Evolutionary conservation across 2,113 vertebrate genomes (phyloP).

Genomic region (Rhinolophus ferrumequinum): DNA sequence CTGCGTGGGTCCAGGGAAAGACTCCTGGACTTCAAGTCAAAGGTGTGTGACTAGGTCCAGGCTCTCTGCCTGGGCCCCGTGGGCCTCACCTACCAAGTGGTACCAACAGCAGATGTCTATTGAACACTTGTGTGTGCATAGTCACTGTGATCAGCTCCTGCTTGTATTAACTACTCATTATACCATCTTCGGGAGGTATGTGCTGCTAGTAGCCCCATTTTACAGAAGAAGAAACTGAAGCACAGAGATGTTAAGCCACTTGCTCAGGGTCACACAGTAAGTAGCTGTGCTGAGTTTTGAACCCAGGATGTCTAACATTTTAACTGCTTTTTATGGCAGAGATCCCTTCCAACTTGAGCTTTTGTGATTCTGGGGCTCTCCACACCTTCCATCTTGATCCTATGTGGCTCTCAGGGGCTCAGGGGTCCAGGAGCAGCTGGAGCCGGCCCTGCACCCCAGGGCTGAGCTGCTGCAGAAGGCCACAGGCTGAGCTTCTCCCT

Average conservation of each 20-base stretch:
- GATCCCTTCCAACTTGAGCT: not conserved
- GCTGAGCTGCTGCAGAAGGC: not conserved
- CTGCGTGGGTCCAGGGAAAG: not conserved
- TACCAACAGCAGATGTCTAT: too few species aligned
- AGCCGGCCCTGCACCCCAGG: accelerated
- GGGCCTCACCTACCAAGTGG: not conserved
- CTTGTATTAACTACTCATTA: not conserved
- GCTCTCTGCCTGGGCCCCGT: too few species aligned
- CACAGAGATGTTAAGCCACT: not conserved
- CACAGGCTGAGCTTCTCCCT: not conserved
- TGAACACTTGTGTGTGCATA: too few species aligned
- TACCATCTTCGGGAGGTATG: not conserved
- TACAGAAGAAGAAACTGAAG: not conserved
- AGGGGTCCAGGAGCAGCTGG: not conserved
- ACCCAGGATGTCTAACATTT: not conserved
- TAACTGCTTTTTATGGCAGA: not conserved
- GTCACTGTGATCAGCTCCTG: not conserved
- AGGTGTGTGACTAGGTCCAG: not conserved
- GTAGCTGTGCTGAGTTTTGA: not conserved
- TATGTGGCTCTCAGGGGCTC: accelerated
- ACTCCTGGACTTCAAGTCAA: not conserved
- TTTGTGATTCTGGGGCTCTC: not conserved
- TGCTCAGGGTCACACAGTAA: not conserved
- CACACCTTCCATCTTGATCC: not conserved
- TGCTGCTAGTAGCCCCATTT: not conserved